Percentiles rank a stretch among this genome's conserved stretches.
Conservation (phyloP, 2,888 invertebrate species). For the Arge pagana region DNA sequence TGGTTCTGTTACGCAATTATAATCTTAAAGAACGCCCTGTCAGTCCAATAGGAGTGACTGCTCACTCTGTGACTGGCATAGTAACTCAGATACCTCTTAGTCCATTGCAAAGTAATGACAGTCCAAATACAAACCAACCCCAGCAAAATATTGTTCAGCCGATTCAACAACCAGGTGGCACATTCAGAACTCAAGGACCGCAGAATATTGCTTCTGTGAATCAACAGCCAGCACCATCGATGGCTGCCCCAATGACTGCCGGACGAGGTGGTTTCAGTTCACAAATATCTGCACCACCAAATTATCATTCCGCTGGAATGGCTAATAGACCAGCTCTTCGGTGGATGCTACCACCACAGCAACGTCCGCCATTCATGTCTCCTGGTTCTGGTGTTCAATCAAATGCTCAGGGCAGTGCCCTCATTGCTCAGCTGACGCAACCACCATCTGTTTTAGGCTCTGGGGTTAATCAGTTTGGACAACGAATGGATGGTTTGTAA, state of each 20-base stretch:
- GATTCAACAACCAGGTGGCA: constrained; percentile 49
- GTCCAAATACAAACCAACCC: constrained; percentile 60
- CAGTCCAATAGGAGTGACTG: constrained; percentile 67
- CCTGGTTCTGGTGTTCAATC: constrained; percentile 40
- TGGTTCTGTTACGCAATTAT: constrained; percentile 65
- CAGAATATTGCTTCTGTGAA: constrained; percentile 48
- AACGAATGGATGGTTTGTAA: constrained; percentile 57
- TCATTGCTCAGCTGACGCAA: constrained; percentile 65
- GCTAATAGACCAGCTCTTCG: constrained; percentile 44
- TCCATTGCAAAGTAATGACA: constrained; percentile 63
- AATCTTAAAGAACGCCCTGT: constrained; percentile 70
- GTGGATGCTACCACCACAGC: constrained; percentile 36
- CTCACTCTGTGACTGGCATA: constrained; percentile 52
- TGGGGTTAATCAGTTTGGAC: constrained; percentile 59
- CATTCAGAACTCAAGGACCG: constrained; percentile 54
- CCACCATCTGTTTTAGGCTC: constrained; percentile 62
- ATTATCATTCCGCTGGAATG: constrained; percentile 56
- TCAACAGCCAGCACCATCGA: constrained; percentile 40
- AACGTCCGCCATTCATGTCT: constrained; percentile 46
- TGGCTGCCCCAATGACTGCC: constrained; percentile 47
- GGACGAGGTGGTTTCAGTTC: constrained; percentile 53
- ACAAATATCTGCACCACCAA: constrained; percentile 59
- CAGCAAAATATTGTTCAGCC: constrained; percentile 49
- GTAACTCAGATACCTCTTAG: constrained; percentile 60
- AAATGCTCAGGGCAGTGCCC: constrained; percentile 61